Conservation (phyloP, 2,888 invertebrate species). For the Thyatira batis region DNA sequence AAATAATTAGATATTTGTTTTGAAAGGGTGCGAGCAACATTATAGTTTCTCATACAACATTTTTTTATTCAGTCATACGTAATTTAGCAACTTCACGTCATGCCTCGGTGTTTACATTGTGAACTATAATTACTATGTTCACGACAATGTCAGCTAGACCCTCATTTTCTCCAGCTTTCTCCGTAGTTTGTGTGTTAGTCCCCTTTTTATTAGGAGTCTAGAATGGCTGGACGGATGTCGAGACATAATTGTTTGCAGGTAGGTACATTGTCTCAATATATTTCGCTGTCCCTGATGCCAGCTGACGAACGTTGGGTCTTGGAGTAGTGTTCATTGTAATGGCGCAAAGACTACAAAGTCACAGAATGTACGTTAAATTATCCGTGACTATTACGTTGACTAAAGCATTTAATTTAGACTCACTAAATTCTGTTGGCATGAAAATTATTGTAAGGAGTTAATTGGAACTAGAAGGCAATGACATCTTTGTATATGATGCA, state of each 20-base stretch:
- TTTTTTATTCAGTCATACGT: constrained; percentile 22
- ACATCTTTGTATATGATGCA: no score
- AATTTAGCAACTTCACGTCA: constrained; percentile 39
- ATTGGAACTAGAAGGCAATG: no score
- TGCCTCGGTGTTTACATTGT: constrained; percentile 32
- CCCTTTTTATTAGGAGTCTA: constrained; percentile 17
- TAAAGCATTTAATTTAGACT: neutral
- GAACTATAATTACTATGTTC: constrained; percentile 28
- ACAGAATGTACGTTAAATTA: neutral
- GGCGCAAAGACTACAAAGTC: constrained; percentile 24
- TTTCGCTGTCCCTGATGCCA: constrained; percentile 45
- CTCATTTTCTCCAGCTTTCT: constrained; percentile 5
- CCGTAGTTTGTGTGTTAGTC: constrained; percentile 4
- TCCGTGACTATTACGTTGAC: neutral
- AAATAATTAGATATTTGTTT: neutral
- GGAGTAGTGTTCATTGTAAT: constrained; percentile 22
- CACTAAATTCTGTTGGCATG: neutral
- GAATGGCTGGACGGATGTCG: constrained; percentile 16
- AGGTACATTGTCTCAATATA: constrained; percentile 39
- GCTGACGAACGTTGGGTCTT: constrained; percentile 41
- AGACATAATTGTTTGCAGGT: constrained; percentile 12
- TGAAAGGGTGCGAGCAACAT: neutral
- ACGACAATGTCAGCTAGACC: constrained; percentile 22
- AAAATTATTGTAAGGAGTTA: neutral
- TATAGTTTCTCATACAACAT: neutral